A percentile compares a stretch with the other conserved stretches of the same genome.
phyloP scores from a whole-genome alignment of 2,113 vertebrate species.

The Coregonus clupeaformis region DNA sequence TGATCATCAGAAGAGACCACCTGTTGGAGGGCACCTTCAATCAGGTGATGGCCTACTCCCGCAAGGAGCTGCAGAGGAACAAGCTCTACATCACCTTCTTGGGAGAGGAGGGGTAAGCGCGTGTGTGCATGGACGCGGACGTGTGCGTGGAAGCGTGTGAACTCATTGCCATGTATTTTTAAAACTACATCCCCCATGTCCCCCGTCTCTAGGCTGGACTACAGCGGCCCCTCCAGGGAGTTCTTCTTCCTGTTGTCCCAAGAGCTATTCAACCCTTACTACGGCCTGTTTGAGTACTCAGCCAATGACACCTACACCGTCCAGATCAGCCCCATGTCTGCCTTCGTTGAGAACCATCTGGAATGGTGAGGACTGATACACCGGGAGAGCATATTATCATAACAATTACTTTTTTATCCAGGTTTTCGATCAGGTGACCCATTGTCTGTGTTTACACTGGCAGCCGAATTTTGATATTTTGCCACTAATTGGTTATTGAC shows the following conservation, averaged over 20 bases:
- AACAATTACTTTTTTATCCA: no score
- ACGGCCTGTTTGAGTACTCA: constrained; percentile 97
- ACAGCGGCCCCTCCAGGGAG: constrained; percentile 95
- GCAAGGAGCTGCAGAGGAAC: constrained; percentile 97
- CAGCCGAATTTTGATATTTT: no score
- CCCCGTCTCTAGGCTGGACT: constrained; percentile 84
- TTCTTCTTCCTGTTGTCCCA: constrained; percentile 99
- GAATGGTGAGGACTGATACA: constrained; percentile 82
- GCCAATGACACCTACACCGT: constrained; percentile 98
- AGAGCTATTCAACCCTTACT: constrained; percentile 98
- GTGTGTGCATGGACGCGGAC: background rate
- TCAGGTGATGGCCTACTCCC: constrained; percentile 96
- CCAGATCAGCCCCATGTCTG: constrained; percentile 98
- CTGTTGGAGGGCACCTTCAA: constrained; percentile 97
- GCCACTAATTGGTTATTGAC: no score
- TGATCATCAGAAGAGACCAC: constrained; percentile 92
- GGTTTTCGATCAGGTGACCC: no score
- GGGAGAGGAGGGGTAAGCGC: constrained; percentile 91
- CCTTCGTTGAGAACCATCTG: constrained; percentile 96
- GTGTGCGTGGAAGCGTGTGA: background rate
- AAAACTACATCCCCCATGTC: background rate
- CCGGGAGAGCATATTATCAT: no score
- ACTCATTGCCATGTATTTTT: background rate
- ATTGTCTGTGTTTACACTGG: no score
- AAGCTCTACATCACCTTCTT: constrained; percentile 96